A percentile compares a stretch with the other conserved stretches of the same genome.
These are phyloP conservation scores for Eclectus roratus DNA, from an alignment of 2,113 vertebrate genomes.

Conservation along the genomic window DNA sequence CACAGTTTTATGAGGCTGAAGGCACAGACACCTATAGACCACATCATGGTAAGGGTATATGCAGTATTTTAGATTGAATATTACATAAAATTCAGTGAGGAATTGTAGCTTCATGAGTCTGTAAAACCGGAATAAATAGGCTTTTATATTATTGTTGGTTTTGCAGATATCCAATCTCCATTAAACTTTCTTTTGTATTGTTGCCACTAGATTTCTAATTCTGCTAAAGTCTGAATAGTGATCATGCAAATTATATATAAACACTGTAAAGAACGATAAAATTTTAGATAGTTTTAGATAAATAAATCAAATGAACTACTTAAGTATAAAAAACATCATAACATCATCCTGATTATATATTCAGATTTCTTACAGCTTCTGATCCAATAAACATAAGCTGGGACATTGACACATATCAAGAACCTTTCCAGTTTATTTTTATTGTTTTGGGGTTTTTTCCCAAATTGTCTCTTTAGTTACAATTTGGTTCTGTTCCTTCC, in stretches of 20 bases:
- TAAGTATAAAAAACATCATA: not conserved
- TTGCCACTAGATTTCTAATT: not conserved
- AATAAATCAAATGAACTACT: not conserved
- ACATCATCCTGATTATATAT: not conserved
- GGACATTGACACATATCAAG: not conserved
- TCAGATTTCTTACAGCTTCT: not conserved
- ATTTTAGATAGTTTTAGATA: not conserved
- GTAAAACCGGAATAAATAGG: not conserved
- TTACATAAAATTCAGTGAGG: not conserved
- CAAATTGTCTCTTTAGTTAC: not conserved
- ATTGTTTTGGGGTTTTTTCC: not conserved
- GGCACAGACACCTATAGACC: not conserved
- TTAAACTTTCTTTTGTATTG: not conserved
- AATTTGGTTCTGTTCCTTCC: not conserved
- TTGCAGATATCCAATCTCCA: not conserved
- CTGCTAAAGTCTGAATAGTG: not conserved
- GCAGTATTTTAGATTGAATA: not conserved
- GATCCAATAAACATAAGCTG: not conserved
- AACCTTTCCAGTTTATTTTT: not conserved
- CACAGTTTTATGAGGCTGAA: not conserved
- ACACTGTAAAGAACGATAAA: not conserved
- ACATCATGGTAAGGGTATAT: not conserved
- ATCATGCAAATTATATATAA: not conserved
- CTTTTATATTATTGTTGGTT: not conserved
- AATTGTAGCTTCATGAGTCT: not conserved